Conservation (phyloP, 92 coral and sea anemone species). For the Heliopora coerulea region DNA sequence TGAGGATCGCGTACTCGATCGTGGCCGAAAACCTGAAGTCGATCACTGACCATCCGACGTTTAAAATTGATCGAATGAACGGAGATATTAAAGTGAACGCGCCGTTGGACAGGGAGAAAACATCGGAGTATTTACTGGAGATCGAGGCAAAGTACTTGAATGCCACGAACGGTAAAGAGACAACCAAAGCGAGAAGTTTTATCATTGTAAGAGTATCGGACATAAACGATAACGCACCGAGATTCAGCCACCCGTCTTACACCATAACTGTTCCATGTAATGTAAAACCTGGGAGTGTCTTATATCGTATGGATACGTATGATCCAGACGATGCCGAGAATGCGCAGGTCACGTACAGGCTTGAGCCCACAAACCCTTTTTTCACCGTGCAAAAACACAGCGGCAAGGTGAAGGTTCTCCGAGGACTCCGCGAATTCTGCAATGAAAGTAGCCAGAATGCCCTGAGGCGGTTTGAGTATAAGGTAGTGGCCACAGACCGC, state of each 20-base stretch:
- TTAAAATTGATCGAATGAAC: constrained; percentile 60
- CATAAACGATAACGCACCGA: constrained; percentile 64
- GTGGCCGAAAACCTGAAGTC: constrained; percentile 80
- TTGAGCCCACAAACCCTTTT: constrained; percentile 67
- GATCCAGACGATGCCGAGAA: constrained; percentile 60
- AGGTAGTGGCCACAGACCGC: constrained; percentile 70
- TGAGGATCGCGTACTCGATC: constrained; percentile 58
- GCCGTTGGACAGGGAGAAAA: constrained; percentile 62
- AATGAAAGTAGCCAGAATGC: constrained; percentile 24
- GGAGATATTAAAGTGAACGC: constrained; percentile 70
- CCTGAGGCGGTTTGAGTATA: constrained; percentile 27
- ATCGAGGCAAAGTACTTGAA: constrained; percentile 69
- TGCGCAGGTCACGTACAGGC: constrained; percentile 63
- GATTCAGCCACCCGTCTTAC: constrained; percentile 64
- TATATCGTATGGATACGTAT: constrained; percentile 67
- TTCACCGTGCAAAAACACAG: constrained; percentile 74
- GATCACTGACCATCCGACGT: constrained; percentile 28
- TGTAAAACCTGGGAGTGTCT: constrained; percentile 63
- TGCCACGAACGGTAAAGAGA: constrained; percentile 38
- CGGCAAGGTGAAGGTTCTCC: constrained; percentile 72
- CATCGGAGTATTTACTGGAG: constrained; percentile 71
- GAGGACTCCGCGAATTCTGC: constrained; percentile 66
- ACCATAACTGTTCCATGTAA: constrained; percentile 79
- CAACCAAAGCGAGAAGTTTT: constrained; percentile 58
- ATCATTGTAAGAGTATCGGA: constrained; percentile 73